Evolutionary conservation across 2,113 vertebrate genomes (phyloP).

Genomic region (Leptosomus discolor): DNA sequence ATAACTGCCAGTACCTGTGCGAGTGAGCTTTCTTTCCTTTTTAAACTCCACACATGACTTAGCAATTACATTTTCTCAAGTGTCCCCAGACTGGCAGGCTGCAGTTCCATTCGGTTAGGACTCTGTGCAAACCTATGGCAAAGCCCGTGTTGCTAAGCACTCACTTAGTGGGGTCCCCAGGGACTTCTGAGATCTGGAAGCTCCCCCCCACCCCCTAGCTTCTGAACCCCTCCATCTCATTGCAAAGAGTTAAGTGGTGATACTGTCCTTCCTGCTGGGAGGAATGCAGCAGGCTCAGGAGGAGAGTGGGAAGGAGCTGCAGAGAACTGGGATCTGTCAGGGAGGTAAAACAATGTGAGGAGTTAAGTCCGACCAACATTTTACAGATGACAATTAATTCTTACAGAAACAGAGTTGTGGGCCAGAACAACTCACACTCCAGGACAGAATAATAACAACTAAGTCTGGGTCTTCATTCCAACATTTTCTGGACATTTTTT

Average conservation of each 20-base stretch:
- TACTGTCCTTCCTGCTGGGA: background rate
- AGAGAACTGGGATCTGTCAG: background rate
- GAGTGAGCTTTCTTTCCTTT: background rate
- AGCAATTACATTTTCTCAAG: background rate
- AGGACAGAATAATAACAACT: background rate
- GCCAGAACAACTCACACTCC: background rate
- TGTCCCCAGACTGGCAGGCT: background rate
- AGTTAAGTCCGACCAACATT: background rate
- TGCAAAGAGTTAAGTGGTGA: rapidly evolving
- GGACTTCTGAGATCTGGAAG: background rate
- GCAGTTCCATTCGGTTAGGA: background rate
- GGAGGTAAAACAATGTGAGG: background rate
- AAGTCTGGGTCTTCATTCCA: background rate
- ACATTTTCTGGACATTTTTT: background rate
- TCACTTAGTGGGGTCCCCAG: background rate
- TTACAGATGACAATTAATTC: background rate
- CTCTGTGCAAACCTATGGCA: background rate
- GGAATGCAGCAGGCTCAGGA: background rate
- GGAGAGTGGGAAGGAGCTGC: background rate
- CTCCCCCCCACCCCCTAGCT: too few species aligned
- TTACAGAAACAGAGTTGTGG: background rate
- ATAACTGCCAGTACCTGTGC: background rate
- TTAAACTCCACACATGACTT: background rate
- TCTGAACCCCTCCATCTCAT: background rate
- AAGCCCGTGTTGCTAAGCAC: background rate